These are phyloP conservation scores for Microtus richardsoni DNA, from an alignment of 2,113 vertebrate genomes.

Conservation along the genomic window DNA sequence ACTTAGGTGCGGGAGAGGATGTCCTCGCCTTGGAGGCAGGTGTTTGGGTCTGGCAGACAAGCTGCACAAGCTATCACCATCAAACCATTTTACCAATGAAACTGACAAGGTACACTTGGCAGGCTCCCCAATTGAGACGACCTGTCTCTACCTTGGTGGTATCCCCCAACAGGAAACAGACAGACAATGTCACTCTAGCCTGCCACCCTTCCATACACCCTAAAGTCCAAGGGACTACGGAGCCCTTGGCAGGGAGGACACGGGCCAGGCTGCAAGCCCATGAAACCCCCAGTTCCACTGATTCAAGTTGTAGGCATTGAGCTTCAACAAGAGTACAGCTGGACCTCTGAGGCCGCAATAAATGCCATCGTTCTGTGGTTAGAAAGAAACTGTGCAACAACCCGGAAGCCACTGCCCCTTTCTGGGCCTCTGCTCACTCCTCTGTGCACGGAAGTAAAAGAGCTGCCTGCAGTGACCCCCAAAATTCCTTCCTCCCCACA, in stretches of 20 bases:
- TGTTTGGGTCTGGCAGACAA: conserved; percentile 26
- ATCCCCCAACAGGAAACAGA: conserved; percentile 55
- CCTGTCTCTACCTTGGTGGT: conserved; percentile 82
- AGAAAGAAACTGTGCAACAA: neutral
- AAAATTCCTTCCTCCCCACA: neutral
- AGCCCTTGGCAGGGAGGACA: neutral
- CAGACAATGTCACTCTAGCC: conserved; percentile 58
- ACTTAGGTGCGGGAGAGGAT: neutral
- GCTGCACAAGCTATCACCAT: conserved; percentile 63
- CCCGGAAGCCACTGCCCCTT: rapidly evolving
- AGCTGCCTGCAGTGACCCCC: too few relatives aligned
- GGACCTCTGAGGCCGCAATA: rapidly evolving
- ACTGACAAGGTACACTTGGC: conserved; percentile 68
- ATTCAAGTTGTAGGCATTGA: rapidly evolving
- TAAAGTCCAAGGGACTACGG: neutral
- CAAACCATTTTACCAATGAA: conserved; percentile 76
- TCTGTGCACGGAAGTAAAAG: neutral
- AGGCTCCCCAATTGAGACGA: conserved; percentile 72
- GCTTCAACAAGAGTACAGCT: neutral
- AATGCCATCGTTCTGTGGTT: rapidly evolving
- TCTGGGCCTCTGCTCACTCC: neutral
- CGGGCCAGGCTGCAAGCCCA: neutral
- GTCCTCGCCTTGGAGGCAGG: conserved; percentile 62
- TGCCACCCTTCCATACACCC: rapidly evolving
- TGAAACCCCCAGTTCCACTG: neutral